Evolutionary conservation across 2,113 vertebrate genomes (phyloP).

Genomic region (Zosterops japonicus): DNA sequence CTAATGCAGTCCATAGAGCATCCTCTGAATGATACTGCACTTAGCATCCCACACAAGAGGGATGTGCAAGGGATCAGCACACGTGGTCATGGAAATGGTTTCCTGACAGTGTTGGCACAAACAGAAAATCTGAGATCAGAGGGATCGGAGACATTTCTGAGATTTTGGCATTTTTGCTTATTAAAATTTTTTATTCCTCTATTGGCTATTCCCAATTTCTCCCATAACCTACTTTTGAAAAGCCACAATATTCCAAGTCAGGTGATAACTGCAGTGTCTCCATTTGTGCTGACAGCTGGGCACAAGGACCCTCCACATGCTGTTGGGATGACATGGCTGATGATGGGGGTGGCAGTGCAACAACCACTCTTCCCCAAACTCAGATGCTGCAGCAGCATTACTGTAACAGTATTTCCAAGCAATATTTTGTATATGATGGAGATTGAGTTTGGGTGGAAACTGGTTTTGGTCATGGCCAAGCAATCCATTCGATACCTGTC

Average conservation of each 20-base stretch:
- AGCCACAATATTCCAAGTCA: not conserved
- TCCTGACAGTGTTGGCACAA: not conserved
- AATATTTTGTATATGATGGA: not conserved
- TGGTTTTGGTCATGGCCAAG: fast-evolving
- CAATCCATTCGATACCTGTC: not conserved
- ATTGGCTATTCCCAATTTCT: not conserved
- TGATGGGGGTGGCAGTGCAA: not conserved
- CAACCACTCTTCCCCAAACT: not conserved
- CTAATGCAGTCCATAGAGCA: not conserved
- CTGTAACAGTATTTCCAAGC: not conserved
- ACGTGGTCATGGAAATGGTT: not conserved
- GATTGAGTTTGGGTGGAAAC: not conserved
- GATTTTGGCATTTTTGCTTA: not conserved
- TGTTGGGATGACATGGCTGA: fast-evolving
- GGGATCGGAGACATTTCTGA: not conserved
- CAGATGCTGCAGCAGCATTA: not conserved
- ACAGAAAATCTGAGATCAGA: not conserved
- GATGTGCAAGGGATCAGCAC: not conserved
- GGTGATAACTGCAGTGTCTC: not conserved
- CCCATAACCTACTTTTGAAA: not conserved
- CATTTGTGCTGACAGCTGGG: not conserved
- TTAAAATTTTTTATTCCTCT: not conserved
- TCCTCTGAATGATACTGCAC: not conserved
- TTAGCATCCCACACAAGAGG: not conserved
- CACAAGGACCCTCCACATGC: not conserved